Conservation (phyloP, 2,797 vertebrate species). For the Hylomyscus alleni region DNA sequence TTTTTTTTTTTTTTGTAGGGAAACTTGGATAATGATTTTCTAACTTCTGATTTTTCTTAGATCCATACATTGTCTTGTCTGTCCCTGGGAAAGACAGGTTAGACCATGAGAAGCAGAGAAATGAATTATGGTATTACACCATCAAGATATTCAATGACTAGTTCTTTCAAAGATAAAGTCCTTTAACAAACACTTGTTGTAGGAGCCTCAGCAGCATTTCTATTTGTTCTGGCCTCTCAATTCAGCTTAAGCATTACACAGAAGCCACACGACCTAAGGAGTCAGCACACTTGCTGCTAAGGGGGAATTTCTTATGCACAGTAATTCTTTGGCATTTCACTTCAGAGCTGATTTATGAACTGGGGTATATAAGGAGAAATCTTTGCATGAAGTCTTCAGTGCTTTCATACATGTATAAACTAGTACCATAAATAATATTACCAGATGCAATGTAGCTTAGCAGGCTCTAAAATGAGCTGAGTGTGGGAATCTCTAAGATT, state of each 20-base stretch:
- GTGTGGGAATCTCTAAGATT: not conserved
- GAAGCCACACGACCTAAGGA: not conserved
- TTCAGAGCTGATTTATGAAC: constrained; percentile 69
- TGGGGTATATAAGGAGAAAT: not conserved
- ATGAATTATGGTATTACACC: not conserved
- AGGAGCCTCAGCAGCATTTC: constrained; percentile 16
- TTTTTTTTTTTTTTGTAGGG: not conserved
- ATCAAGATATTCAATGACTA: constrained; percentile 50
- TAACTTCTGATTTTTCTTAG: constrained; percentile 37
- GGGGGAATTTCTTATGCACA: constrained; percentile 4
- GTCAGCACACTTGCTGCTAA: constrained; percentile 67
- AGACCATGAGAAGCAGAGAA: not conserved
- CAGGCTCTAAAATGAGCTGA: constrained; percentile 18
- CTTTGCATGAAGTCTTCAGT: constrained; percentile 24
- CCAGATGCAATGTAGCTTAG: not conserved
- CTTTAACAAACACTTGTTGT: constrained; percentile 37
- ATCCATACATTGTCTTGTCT: not conserved
- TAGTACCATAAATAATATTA: constrained; percentile 9
- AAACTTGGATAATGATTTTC: not conserved
- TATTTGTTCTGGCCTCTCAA: constrained; percentile 48
- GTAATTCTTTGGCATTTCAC: constrained; percentile 58
- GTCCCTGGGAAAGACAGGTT: not conserved
- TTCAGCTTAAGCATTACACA: constrained; percentile 65
- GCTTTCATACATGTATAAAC: constrained; percentile 54
- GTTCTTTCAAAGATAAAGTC: constrained; percentile 10